Base-by-base conservation (phyloP, 2,113 vertebrate genomes). In the Nymphicus hollandicus region DNA sequence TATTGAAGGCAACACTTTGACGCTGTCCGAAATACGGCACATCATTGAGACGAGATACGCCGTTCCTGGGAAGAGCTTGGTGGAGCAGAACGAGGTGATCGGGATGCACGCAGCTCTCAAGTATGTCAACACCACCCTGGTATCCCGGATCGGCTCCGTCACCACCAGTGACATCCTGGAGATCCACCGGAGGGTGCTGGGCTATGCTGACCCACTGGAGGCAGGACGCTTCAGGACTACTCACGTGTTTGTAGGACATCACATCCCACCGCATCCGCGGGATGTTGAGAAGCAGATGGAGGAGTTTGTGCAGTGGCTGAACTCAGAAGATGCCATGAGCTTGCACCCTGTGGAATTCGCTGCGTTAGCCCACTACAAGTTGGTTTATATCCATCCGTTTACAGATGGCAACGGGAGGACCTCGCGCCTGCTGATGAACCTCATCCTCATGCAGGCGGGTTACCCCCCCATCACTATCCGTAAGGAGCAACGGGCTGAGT, bases 1-100 rank as follows among this genome's bases (percentile, higher is more conserved):
- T 10, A 99, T 99, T 1, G 99, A 99, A 92, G 99, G 99, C n/a
- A 99, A 99, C 98, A 99, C 99, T 0, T 98, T 99, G 82, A 99
- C 99, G 0, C 97, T 99, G 10, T 98, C 99, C 0, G 99, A 99
- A 92, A 99, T 99, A 77, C 97, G 99, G 23, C 99, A 99, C 98
- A 99, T 99, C 97, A 98, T 99, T 0, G 99, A 99, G 98, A 99
- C 99, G 0, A 98, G 99, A 8, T 99, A 99, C 1, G 99, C 99
- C 0, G 99, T 99, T 11, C 98, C 99, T 0, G 99, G 99, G 2
- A 99, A 99, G 63, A 99, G 99, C 95, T 97, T 99, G 43, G 98
- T 98, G 95, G 99, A 99, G 97, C 99, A 99, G 96, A 99, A 99
- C 4, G 99, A 99, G 97, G 99, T 99, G 50, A 98, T 99, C 0